Base-by-base conservation (phyloP, 2,888 invertebrate species). In the Nudaria mundana region DNA sequence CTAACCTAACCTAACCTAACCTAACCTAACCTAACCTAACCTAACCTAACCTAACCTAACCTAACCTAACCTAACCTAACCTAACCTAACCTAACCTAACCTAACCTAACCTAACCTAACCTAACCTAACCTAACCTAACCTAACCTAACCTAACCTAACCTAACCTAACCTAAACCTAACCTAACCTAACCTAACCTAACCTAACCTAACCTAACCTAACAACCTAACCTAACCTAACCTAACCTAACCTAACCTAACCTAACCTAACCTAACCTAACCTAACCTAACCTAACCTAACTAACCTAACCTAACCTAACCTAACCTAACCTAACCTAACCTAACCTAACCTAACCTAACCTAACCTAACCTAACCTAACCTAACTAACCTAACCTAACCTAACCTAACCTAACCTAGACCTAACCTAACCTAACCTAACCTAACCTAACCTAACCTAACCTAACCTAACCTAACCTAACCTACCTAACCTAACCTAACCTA, bases 41-140 rank as follows among this genome's bases (percentile, higher is more conserved):
- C 43, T 40, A 44, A 50, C 45, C 41, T 37, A 43, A 48, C 48
- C 41, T 44, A 44, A 48, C 48, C 40, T 48, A 48, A 42, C 44
- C 44, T 24, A 24, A 24, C 24, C 24, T 24, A 24, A 24, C 24
- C 24, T 24, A 24, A 24, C 23, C 23, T 44, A 43, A 45, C 47
- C 47, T 47, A 46, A 46, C 46, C 46, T 37, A 37, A 37, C 23
- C 23, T 23, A 39, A 39, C 40, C 37, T 29, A 24, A 30, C n/a
- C 37, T 30, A 20, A 32, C 29, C 22, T 29, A 29, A 20, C 18
- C 29, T 22, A 15, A 20, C 29, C 22, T 22, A 23, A 32, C 31
- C 23, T 30, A 30, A 31, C 31, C 31, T 32, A 32, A 32, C 31
- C 20, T 20, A 32, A 20, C 32, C 31, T 32, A 32, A 32, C 31